Evolutionary conservation across 1,140 invertebrate genomes (phyloP), one percentile per base, ranked within the genome.

Genomic region (Hermetia illucens): DNA sequence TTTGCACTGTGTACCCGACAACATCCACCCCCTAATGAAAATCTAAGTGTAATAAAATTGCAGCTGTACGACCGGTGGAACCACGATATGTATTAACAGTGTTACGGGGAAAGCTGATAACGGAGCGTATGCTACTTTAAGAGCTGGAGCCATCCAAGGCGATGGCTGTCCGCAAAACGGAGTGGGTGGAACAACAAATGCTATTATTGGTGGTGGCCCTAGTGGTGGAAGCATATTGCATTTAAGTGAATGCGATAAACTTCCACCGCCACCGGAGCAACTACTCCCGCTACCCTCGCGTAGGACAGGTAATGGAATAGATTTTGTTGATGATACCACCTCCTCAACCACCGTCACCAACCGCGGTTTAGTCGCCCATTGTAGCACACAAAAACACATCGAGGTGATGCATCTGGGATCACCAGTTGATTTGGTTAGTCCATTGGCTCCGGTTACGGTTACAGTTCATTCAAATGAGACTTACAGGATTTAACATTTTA

Each of bases 41-140:
- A 67, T 51, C 63, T 63, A 58, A 68, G 70, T 16, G 6, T n/a
- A 5, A 32, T 32, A 5, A 36, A 21, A n/a, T 38, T 32, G 10
- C 30, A 63, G 61, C 58, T 50, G 58, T 63, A 54, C 60, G 60
- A 42, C 55, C 56, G 53, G 61, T 61, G 57, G 61, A 68, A 53
- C 67, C 59, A 66, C 74, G 66, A 63, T 72, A 68, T 70, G 75
- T 58, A 59, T 69, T 62, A 58, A 68, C 52, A 66, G 69, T 60
- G 53, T 61, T 53, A 16, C 55, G 52, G 66, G 69, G 48, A 75
- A 79, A 52, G 70, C 76, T 57, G 81, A 84, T 65, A 81, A 84
- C 58, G 82, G 82, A 39, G 82, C 85, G 65, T 86, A 85, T 61
- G 82, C 82, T 44, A 81, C 81, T 57, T 59, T 86, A 62, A 74